Evolutionary conservation across 2,113 vertebrate genomes (phyloP).

Genomic region (Sphyrna mokarran): DNA sequence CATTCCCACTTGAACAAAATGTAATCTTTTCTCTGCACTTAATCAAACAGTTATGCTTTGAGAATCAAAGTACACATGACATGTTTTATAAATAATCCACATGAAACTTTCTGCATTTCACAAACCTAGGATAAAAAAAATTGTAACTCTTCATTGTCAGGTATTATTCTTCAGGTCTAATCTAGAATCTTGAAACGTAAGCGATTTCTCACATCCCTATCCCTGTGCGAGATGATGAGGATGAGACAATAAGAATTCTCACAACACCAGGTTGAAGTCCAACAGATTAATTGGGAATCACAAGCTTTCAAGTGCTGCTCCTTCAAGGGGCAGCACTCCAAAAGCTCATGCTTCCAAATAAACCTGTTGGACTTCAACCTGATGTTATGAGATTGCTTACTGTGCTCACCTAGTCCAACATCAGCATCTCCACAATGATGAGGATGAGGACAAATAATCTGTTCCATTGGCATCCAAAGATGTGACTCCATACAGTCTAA

Average conservation of each 20-base stretch:
- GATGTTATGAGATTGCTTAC: too few relatives aligned
- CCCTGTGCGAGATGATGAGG: neutral
- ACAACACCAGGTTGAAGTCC: too few relatives aligned
- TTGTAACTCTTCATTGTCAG: neutral
- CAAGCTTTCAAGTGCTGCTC: too few relatives aligned
- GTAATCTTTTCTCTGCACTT: constrained; percentile 4
- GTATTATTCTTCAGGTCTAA: neutral
- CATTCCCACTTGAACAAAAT: neutral
- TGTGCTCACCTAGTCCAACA: neutral
- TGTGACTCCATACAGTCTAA: neutral
- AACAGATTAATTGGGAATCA: too few relatives aligned
- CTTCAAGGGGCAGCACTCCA: too few relatives aligned
- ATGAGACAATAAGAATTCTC: too few relatives aligned
- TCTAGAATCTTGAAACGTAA: neutral
- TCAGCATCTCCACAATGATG: neutral
- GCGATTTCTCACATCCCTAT: neutral
- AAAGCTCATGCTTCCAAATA: too few relatives aligned
- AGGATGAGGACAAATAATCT: neutral
- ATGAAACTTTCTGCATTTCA: neutral
- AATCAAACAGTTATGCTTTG: neutral
- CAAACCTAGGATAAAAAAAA: neutral
- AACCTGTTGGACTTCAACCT: too few relatives aligned
- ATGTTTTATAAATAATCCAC: constrained; percentile 27
- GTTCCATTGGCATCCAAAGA: neutral
- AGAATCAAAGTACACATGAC: constrained; percentile 12